Base-by-base conservation (phyloP, 2,888 invertebrate genomes). In the Heteropelma amictum region DNA sequence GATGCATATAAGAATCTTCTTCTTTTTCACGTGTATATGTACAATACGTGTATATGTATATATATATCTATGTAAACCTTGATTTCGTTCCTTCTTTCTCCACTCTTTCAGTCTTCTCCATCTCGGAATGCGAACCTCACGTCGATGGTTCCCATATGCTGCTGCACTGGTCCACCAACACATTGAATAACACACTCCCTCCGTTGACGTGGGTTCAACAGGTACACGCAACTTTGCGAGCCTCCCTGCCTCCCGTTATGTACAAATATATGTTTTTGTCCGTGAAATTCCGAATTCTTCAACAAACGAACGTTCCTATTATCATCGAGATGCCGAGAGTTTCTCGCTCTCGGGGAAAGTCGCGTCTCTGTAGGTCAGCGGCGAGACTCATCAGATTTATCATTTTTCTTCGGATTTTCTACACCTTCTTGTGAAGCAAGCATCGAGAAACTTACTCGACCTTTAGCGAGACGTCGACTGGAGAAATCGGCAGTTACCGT, bases 41-140 rank as follows among this genome's bases (percentile, higher is more conserved):
- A 40, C n/a, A n/a, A n/a, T 8, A 42, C 2, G 7, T 47, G 6
- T 23, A 21, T 23, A 5, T 47, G 10, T 42, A 23, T 40, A 17
- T 40, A 8, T 14, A 28, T 30, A 5, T 45, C 33, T 8, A 30
- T 17, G 8, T 51, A 19, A 30, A 40, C 40, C 60, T 40, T 30
- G 21, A 35, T 49, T 26, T 60, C 58, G 21, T 5, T 56, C 40
- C 40, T 30, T 64, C 67, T 23, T 51, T 51, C 58, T 53, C 33
- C 47, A 14, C 49, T 68, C 40, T 61, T 58, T 12, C 54, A 56
- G 47, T 45, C 40, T 69, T 73, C 64, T 49, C 38, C 74, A 65
- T 65, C 69, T 74, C 60, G 74, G 74, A 74, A 74, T 74, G 74
- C 65, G 70, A 74, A 65, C 53, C 74, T 54, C 60, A 60, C 65